A percentile compares a stretch with the other conserved stretches of the same genome.
These are phyloP conservation scores for Bryconaethiops microstoma DNA, from an alignment of 2,797 vertebrate species.

Conservation along the genomic window DNA sequence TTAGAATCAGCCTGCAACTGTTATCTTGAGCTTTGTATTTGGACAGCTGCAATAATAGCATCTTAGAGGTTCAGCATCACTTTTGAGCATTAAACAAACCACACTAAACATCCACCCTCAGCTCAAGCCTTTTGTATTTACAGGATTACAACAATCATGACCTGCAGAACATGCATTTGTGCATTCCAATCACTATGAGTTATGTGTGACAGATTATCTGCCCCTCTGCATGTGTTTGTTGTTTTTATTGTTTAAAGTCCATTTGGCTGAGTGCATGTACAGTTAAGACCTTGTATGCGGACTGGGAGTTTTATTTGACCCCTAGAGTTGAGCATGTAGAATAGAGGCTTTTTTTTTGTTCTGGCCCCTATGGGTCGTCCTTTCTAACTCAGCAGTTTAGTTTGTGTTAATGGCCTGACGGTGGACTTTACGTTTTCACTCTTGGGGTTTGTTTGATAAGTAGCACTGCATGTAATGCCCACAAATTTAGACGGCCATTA, in stretches of 20 bases:
- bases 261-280: not conserved
- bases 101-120: not conserved
- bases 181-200: not conserved
- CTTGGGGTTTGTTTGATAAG: slow-evolving; percentile 81
- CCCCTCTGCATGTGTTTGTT: not conserved
- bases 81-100: slow-evolving; percentile 5
- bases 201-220: not conserved
- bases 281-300: too few species aligned
- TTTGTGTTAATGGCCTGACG: slow-evolving; percentile 79
- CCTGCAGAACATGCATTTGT: not conserved
- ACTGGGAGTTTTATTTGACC: not conserved
- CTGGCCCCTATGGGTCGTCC: not conserved
- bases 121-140: not conserved
- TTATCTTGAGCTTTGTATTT: slow-evolving; percentile 27
- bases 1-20: slow-evolving; percentile 41
- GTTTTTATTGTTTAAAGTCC: not conserved
- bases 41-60: slow-evolving; percentile 15
- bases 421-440: slow-evolving; percentile 76
- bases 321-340: too few species aligned
- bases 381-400: slow-evolving; percentile 73
- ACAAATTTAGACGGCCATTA: slow-evolving; percentile 80
- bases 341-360: not conserved
- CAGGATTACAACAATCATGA: not conserved
- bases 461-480: slow-evolving; percentile 77
- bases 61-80: slow-evolving; percentile 5